Evolutionary conservation across 2,888 invertebrate species (phyloP), one percentile per base, ranked within the genome.

Genomic region (Aleiodes alternator): DNA sequence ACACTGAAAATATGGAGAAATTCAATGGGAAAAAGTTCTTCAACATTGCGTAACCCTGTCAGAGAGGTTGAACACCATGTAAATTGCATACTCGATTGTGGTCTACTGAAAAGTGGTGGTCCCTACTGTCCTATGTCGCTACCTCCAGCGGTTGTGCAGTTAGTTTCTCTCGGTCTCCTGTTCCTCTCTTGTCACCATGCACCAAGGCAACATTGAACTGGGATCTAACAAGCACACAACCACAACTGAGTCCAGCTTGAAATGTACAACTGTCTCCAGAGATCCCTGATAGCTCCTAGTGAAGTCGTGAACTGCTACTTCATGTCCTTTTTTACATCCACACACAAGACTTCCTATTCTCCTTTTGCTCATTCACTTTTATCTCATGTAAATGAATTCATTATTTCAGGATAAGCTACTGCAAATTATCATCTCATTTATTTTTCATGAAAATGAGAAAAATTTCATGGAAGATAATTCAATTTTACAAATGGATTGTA

Each of bases 21-120:
- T 11, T 66, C 16, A 23, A 3, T 34, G 34, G 34, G 4, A 34
- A 48, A 50, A 50, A 66, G 66, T 48, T 50, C 75, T 75, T 56
- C 56, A 69, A 75, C 72, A 66, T 55, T 50, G 73, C 57, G 71
- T 55, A 59, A 53, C n/a, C 69, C 75, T 81, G 76, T 81, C 76
- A 79, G 76, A 73, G 73, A 82, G 84, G 82, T 84, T 83, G 82
- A 83, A 86, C 83, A 84, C 84, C 84, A 85, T 84, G 84, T 86
- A 86, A 86, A 86, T 86, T 87, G 85, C 86, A 85, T 85, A 85
- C 84, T 82, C 84, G 82, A 86, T 85, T 86, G 85, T 82, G 86
- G 86, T 86, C 80, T 79, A 80, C 82, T 85, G 85, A 85, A 84
- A 83, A 85, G 84, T 83, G 79, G 80, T 78, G 78, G 78, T 78